Percentiles rank a stretch among this genome's conserved stretches.
phyloP scores from a whole-genome alignment of 2,888 invertebrate genomes.

The Deilephila elpenor region DNA sequence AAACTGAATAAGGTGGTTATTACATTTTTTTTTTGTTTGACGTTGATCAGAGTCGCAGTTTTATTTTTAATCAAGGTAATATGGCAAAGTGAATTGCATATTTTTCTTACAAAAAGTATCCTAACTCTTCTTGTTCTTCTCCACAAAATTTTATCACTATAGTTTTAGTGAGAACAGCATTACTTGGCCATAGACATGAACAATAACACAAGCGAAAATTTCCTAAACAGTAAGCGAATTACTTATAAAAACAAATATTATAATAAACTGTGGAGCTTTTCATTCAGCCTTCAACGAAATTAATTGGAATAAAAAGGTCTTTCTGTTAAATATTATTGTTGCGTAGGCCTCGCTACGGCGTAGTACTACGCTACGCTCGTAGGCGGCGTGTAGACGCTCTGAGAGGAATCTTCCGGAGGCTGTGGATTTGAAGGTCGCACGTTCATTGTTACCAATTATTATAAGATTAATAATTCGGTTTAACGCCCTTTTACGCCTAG shows the following conservation, averaged over 20 bases:
- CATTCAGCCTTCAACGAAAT: constrained; percentile 22
- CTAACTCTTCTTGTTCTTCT: not conserved
- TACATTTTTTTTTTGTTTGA: too few species aligned
- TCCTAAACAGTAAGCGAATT: constrained; percentile 22
- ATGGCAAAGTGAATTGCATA: too few species aligned
- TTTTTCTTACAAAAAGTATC: too few species aligned
- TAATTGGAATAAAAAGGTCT: constrained; percentile 28
- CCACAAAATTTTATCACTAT: not conserved
- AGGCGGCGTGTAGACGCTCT: constrained; percentile 20
- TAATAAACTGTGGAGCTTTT: constrained; percentile 13
- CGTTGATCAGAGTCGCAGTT: too few species aligned
- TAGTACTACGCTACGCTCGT: constrained; percentile 41
- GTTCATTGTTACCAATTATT: constrained; percentile 23
- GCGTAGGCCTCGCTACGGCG: constrained; percentile 37
- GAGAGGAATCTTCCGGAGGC: constrained; percentile 11
- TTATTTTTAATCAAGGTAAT: too few species aligned
- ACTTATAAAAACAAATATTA: constrained; percentile 26
- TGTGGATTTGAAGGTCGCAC: constrained; percentile 21
- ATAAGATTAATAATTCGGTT: constrained; percentile 35
- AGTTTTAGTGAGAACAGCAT: not conserved
- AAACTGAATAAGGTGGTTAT: too few species aligned
- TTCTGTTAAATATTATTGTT: constrained; percentile 32
- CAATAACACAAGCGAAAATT: not conserved
- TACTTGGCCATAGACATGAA: not conserved
- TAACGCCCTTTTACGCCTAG: constrained; percentile 30